A percentile compares a stretch with the other conserved stretches of the same genome.
Evolutionary conservation across 2,888 invertebrate genomes (phyloP).

Genomic region (Dinocampus coccinellae): DNA sequence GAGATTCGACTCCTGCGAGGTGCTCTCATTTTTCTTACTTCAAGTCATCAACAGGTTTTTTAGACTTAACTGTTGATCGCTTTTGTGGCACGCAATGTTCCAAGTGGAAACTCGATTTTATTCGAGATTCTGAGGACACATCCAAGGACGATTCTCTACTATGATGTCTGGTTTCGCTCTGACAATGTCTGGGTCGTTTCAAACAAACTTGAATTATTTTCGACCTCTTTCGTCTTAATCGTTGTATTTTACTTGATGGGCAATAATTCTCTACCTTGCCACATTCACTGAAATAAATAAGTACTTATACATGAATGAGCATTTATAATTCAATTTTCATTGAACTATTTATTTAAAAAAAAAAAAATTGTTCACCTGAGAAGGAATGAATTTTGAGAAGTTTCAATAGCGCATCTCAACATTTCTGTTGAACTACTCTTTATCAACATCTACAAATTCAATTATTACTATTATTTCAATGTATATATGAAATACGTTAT

Average conservation of each 20-base stretch:
- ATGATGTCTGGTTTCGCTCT: not conserved
- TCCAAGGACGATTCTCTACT: not conserved
- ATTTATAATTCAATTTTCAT: not conserved
- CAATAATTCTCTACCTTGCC: not conserved
- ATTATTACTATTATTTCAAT: not conserved
- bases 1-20: not conserved
- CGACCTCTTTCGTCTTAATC: not conserved
- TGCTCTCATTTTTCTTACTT: not conserved
- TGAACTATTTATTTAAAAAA: not conserved
- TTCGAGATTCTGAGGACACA: slow-evolving; percentile 28
- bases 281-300: not conserved
- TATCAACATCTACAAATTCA: not conserved
- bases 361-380: slow-evolving; percentile 1
- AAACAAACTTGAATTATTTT: slow-evolving; percentile 19
- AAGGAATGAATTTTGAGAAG: not conserved
- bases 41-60: slow-evolving; percentile 27
- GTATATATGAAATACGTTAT: not conserved
- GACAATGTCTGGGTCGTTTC: not conserved
- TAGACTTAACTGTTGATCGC: slow-evolving; percentile 26
- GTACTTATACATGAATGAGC: not conserved
- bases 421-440: not conserved
- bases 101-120: slow-evolving; percentile 53
- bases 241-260: not conserved
- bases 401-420: not conserved
- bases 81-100: slow-evolving; percentile 52